phyloP scores from a whole-genome alignment of 53 echinoderm and acorn worm species.

The Apostichopus leukothele region DNA sequence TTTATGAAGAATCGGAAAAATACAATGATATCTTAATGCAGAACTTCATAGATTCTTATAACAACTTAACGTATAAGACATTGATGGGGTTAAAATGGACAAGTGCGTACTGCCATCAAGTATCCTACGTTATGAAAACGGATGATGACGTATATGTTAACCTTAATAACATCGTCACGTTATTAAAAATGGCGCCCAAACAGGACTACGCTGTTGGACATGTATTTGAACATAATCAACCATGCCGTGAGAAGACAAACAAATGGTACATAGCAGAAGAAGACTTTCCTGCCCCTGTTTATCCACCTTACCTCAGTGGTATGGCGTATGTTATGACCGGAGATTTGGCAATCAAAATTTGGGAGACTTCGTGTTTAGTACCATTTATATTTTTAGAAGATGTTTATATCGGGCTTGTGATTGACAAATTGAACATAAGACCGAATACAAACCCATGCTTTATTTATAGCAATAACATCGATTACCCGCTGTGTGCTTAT shows the following conservation, averaged over 20 bases:
- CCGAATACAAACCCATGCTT: not conserved
- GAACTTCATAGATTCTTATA: not conserved
- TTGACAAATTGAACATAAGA: not conserved
- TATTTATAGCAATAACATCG: not conserved
- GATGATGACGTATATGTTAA: slow-evolving; percentile 12
- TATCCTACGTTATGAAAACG: slow-evolving; percentile 11
- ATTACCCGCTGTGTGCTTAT: not conserved
- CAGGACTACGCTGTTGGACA: not conserved
- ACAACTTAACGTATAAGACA: slow-evolving; percentile 12
- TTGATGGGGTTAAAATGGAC: slow-evolving; percentile 27
- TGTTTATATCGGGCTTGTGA: slow-evolving; percentile 2
- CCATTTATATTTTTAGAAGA: slow-evolving; percentile 9
- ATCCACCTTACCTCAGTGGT: slow-evolving; percentile 23
- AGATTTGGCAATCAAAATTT: slow-evolving; percentile 1
- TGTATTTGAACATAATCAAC: slow-evolving; percentile 9
- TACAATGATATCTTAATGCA: not conserved
- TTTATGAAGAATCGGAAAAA: not conserved
- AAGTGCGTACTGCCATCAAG: not conserved
- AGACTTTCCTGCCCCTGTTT: not conserved
- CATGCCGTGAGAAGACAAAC: slow-evolving; percentile 3
- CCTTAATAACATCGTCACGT: not conserved
- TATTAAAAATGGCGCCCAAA: not conserved
- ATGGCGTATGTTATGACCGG: slow-evolving; percentile 16
- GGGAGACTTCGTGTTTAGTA: not conserved
- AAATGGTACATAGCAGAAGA: slow-evolving; percentile 18